These are phyloP conservation scores for Sisyra nigra DNA, from an alignment of 2,888 invertebrate species.

Conservation along the genomic window DNA sequence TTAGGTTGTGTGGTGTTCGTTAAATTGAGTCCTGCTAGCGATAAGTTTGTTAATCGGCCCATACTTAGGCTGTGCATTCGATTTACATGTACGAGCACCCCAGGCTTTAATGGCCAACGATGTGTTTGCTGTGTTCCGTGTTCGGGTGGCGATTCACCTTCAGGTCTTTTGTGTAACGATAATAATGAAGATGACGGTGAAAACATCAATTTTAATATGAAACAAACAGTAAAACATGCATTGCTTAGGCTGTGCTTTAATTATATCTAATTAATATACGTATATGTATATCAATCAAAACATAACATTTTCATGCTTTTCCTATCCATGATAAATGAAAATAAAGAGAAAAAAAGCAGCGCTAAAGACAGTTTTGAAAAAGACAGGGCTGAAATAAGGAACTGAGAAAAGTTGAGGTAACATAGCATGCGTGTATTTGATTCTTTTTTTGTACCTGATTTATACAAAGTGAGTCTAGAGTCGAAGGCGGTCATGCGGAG, in stretches of 20 bases:
- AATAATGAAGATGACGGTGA: conserved; percentile 1
- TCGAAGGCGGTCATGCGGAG: conserved; percentile 11
- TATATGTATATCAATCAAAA: no score
- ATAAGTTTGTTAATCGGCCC: conserved; percentile 15
- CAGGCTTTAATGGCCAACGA: conserved; percentile 79
- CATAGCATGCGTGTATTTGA: not conserved
- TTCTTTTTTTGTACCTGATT: conserved; percentile 10
- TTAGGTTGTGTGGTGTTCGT: conserved; percentile 10
- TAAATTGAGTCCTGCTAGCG: conserved; percentile 9
- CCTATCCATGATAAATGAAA: no score
- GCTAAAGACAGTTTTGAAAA: not conserved
- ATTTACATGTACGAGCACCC: conserved; percentile 76
- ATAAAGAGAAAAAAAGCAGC: no score
- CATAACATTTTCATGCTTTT: conserved; percentile 11
- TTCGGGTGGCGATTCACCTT: conserved; percentile 26
- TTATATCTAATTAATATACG: no score
- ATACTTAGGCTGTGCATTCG: conserved; percentile 50
- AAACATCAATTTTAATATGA: conserved; percentile 2
- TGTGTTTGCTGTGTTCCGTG: conserved; percentile 27
- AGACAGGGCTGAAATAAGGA: not conserved
- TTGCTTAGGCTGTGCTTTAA: not conserved
- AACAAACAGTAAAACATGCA: conserved; percentile 4
- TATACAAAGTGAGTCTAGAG: conserved; percentile 12
- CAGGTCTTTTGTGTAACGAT: conserved; percentile 25
- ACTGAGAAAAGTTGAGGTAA: not conserved